These are phyloP conservation scores for Arrhamphus sclerolepis DNA, from an alignment of 2,797 vertebrate species.

Conservation along the genomic window DNA sequence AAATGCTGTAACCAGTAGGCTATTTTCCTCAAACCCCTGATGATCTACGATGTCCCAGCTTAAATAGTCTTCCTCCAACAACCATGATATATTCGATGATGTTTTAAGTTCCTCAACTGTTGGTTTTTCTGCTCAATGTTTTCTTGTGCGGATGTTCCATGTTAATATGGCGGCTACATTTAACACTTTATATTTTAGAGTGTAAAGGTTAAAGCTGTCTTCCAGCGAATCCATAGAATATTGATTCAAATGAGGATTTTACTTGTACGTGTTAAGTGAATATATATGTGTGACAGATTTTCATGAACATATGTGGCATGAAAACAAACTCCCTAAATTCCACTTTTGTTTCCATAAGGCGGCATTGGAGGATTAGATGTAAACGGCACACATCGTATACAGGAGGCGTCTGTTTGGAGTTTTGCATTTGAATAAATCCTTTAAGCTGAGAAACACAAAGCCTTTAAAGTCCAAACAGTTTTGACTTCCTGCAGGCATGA, in stretches of 20 bases:
- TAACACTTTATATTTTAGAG: too few species aligned
- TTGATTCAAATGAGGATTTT: background rate
- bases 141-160: too few species aligned
- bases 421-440: constrained; percentile 5
- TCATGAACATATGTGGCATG: too few species aligned
- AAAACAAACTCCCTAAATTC: background rate
- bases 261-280: background rate
- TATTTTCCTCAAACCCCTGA: too few species aligned
- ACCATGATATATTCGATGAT: too few species aligned
- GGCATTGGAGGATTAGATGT: constrained; percentile 24
- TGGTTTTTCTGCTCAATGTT: too few species aligned
- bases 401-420: background rate
- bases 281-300: background rate
- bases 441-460: constrained; percentile 21
- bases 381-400: background rate
- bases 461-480: constrained; percentile 26
- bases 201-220: background rate
- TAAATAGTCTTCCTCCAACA: too few species aligned
- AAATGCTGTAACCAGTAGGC: too few species aligned
- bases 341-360: constrained; percentile 9
- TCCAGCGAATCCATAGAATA: background rate
- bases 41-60: too few species aligned
- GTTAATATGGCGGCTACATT: too few species aligned
- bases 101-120: too few species aligned
- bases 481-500: constrained; percentile 32